phyloP scores from a whole-genome alignment of 1,140 invertebrate genomes.

The Odontomachus brunneus region DNA sequence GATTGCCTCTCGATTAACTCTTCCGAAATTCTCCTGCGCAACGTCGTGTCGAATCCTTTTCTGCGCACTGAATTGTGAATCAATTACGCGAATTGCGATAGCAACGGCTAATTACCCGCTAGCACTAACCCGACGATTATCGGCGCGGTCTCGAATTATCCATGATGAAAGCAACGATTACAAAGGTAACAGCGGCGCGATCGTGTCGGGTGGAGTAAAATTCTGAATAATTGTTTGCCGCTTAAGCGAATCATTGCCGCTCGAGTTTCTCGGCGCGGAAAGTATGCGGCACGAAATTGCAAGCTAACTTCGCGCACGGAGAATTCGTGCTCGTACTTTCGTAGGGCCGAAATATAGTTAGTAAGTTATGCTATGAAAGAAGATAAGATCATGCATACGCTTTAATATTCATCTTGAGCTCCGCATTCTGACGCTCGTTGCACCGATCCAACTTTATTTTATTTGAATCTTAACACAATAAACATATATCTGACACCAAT shows the following conservation, averaged over 20 bases:
- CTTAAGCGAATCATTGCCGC: neutral
- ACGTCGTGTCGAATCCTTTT: neutral
- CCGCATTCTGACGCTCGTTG: neutral
- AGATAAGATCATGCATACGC: neutral
- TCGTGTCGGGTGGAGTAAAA: neutral
- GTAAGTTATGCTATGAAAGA: constrained; percentile 1
- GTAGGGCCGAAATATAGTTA: constrained; percentile 1
- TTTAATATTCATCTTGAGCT: neutral
- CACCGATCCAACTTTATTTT: neutral
- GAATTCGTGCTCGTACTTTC: neutral
- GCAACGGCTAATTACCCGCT: constrained; percentile 12
- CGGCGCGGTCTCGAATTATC: constrained; percentile 28
- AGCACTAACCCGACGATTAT: constrained; percentile 4
- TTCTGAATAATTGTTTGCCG: constrained; percentile 18
- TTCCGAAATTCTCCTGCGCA: neutral
- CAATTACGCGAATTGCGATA: neutral
- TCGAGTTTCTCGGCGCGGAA: neutral
- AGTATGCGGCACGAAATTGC: neutral
- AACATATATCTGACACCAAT: neutral
- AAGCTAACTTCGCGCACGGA: neutral
- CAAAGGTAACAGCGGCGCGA: neutral
- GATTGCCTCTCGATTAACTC: constrained; percentile 13
- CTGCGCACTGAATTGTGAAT: neutral
- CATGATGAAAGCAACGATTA: constrained; percentile 11
- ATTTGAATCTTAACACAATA: constrained; percentile 2